Conservation (phyloP, 2,797 vertebrate species). For the Spinibarbus caldwelli region DNA sequence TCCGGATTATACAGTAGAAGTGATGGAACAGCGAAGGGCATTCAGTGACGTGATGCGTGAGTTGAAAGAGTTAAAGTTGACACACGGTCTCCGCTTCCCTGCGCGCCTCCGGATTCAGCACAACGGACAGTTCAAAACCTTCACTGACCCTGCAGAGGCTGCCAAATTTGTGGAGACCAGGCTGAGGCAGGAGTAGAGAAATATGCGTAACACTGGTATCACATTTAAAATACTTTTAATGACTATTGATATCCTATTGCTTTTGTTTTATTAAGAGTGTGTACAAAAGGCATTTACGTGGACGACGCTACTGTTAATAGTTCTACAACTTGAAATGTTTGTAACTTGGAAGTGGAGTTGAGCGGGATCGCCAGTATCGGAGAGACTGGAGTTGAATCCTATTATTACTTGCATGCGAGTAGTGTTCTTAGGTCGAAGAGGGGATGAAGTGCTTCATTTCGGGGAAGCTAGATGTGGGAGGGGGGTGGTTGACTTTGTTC, state of each 20-base stretch:
- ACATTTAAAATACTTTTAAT: no score
- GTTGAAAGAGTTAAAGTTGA: neutral
- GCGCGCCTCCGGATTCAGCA: neutral
- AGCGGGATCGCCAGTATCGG: neutral
- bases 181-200: no score
- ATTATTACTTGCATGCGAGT: neutral
- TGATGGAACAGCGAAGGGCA: neutral
- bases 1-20: neutral
- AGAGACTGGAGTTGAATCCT: neutral
- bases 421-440: neutral
- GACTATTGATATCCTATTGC: no score
- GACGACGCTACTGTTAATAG: no score
- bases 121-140: no score
- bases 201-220: no score
- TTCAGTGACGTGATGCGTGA: neutral
- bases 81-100: neutral
- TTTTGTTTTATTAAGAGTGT: no score
- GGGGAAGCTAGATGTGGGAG: neutral
- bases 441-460: neutral
- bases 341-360: no score
- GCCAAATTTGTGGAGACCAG: no score
- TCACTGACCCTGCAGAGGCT: no score
- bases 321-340: no score
- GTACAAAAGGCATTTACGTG: no score
- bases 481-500: neutral